A percentile compares a stretch with the other conserved stretches of the same genome.
phyloP scores from a whole-genome alignment of 2,888 invertebrate species.

The Drosophila antonietae region DNA sequence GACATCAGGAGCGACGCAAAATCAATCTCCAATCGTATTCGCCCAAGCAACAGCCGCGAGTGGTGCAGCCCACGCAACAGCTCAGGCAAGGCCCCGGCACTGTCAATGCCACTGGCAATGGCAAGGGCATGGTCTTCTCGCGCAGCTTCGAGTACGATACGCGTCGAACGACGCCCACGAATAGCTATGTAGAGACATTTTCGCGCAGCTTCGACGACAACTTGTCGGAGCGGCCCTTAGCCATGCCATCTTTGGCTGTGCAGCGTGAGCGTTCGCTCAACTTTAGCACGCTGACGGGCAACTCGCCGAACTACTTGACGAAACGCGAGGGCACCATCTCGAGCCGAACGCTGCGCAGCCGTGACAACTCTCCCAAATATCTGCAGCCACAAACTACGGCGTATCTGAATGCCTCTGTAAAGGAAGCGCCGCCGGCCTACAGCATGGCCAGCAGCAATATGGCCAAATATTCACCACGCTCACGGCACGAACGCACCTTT shows the following conservation, averaged over 20 bases:
- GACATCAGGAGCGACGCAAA: slow-evolving; percentile 71
- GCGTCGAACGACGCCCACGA: slow-evolving; percentile 79
- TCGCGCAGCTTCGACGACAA: slow-evolving; percentile 85
- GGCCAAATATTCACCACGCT: slow-evolving; percentile 72
- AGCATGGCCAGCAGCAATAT: slow-evolving; percentile 44
- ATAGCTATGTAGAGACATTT: slow-evolving; percentile 83
- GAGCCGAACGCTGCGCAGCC: slow-evolving; percentile 77
- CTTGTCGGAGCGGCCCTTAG: slow-evolving; percentile 76
- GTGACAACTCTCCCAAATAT: slow-evolving; percentile 84
- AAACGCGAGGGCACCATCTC: slow-evolving; percentile 78
- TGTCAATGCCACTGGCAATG: slow-evolving; percentile 29
- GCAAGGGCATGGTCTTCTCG: slow-evolving; percentile 84
- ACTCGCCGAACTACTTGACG: slow-evolving; percentile 84
- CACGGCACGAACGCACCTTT: slow-evolving; percentile 72
- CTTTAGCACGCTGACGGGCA: slow-evolving; percentile 84
- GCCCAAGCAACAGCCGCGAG: slow-evolving; percentile 41
- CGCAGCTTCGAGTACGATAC: slow-evolving; percentile 84
- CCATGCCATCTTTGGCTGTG: slow-evolving; percentile 60
- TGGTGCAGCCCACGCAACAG: slow-evolving; percentile 53
- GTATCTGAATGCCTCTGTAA: slow-evolving; percentile 81
- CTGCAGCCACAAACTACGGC: slow-evolving; percentile 81
- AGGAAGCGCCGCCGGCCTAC: slow-evolving; percentile 82
- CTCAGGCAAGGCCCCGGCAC: slow-evolving; percentile 22
- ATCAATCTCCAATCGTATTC: slow-evolving; percentile 54
- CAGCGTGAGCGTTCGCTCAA: slow-evolving; percentile 82